Evolutionary conservation across 2,797 vertebrate species (phyloP).

Genomic region (Premnoplex brunnescens): DNA sequence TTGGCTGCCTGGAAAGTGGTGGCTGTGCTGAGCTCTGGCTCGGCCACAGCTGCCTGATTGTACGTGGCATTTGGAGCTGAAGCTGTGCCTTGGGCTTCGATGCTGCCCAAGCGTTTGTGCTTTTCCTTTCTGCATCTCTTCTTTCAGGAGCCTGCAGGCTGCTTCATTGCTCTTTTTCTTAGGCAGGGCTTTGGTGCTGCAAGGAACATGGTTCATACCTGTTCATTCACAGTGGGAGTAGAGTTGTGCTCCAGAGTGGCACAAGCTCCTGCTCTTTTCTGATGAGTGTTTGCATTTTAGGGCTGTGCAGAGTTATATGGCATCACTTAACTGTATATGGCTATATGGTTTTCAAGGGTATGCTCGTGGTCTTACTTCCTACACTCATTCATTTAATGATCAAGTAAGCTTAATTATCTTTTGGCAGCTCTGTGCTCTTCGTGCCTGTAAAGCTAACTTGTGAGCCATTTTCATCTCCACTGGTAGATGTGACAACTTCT

Average conservation of each 20-base stretch:
- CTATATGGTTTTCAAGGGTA: neutral
- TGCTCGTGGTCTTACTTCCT: neutral
- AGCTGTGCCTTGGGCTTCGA: neutral
- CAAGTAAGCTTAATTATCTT: constrained; percentile 12
- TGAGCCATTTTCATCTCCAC: neutral
- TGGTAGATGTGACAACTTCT: neutral
- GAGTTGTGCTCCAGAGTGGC: neutral
- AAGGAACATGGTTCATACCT: neutral
- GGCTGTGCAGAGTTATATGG: neutral
- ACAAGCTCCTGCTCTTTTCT: neutral
- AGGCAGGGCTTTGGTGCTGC: neutral
- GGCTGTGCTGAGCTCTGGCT: neutral
- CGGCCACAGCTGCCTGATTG: neutral
- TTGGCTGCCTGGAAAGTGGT: constrained; percentile 10
- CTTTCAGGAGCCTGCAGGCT: neutral
- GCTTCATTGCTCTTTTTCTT: neutral
- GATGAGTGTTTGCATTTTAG: neutral
- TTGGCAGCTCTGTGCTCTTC: neutral
- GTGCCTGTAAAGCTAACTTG: neutral
- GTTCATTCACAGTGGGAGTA: neutral
- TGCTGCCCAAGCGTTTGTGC: neutral
- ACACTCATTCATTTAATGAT: neutral
- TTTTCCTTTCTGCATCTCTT: neutral
- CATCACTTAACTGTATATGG: neutral
- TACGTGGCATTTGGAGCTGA: constrained; percentile 19